These are phyloP conservation scores for Carcina quercana DNA, from an alignment of 2,888 invertebrate species.

Conservation along the genomic window DNA sequence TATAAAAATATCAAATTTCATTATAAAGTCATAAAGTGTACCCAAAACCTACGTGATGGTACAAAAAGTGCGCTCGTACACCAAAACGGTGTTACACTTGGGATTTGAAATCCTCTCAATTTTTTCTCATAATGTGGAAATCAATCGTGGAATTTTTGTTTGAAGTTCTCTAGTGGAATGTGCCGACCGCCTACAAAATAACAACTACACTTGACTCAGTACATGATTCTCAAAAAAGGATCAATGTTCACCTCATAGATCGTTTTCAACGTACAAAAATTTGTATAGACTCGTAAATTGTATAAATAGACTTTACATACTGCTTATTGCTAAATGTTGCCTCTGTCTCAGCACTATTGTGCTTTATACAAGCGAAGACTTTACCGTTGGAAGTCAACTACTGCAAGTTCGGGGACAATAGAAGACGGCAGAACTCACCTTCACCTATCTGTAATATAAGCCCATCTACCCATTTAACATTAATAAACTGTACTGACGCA, in stretches of 20 bases:
- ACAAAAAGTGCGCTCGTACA: conserved; percentile 63
- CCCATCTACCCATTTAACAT: too few relatives aligned
- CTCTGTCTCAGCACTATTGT: conserved; percentile 34
- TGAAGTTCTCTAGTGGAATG: conserved; percentile 70
- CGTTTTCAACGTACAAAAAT: conserved; percentile 68
- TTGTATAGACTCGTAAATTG: conserved; percentile 73
- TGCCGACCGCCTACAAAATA: conserved; percentile 72
- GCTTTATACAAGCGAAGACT: conserved; percentile 26
- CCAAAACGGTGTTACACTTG: conserved; percentile 63
- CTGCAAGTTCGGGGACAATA: too few relatives aligned
- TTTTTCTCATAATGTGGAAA: conserved; percentile 68
- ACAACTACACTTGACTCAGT: conserved; percentile 67
- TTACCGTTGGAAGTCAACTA: conserved; percentile 25
- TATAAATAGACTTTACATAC: conserved; percentile 73
- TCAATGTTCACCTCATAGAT: conserved; percentile 62
- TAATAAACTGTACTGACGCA: too few relatives aligned
- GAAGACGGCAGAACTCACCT: too few relatives aligned
- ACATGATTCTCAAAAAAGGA: conserved; percentile 74
- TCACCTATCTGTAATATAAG: too few relatives aligned
- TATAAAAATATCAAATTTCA: conserved; percentile 74
- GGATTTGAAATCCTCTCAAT: conserved; percentile 67
- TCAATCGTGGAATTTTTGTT: conserved; percentile 67
- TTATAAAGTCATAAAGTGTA: conserved; percentile 75
- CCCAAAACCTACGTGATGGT: conserved; percentile 75
- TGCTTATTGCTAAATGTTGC: conserved; percentile 71